Evolutionary conservation across 2,888 invertebrate genomes (phyloP).

Genomic region (Aphrophora alni): DNA sequence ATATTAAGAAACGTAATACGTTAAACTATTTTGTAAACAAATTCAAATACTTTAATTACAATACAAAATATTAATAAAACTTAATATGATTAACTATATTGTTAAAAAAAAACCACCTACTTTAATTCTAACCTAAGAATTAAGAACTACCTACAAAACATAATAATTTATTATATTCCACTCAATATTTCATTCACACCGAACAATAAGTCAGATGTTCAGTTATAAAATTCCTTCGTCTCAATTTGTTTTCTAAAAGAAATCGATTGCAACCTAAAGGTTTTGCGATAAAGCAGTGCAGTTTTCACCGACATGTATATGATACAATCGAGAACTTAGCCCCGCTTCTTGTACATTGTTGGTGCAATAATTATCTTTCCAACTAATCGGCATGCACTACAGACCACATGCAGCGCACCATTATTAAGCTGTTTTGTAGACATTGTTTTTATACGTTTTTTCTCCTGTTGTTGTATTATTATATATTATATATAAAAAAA

Average conservation of each 20-base stretch:
- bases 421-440: constrained; percentile 9
- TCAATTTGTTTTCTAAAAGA: constrained; percentile 3
- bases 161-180: background rate
- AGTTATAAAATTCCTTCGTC: background rate
- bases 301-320: background rate
- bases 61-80: no score
- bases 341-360: background rate
- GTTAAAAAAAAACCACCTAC: no score
- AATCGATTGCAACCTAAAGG: background rate
- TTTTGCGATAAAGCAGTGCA: background rate
- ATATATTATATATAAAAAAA: background rate
- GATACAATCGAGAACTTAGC: background rate
- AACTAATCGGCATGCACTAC: background rate
- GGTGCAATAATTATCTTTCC: background rate
- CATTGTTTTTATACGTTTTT: background rate
- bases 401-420: background rate
- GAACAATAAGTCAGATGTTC: background rate
- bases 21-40: no score
- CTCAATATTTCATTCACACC: background rate
- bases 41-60: no score
- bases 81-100: no score
- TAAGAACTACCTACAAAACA: background rate
- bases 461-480: background rate
- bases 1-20: no score
- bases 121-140: background rate